Percentiles rank a stretch among this genome's conserved stretches.
Conservation (phyloP, 92 coral and sea anemone species). For the Epizoanthus fatuus region DNA sequence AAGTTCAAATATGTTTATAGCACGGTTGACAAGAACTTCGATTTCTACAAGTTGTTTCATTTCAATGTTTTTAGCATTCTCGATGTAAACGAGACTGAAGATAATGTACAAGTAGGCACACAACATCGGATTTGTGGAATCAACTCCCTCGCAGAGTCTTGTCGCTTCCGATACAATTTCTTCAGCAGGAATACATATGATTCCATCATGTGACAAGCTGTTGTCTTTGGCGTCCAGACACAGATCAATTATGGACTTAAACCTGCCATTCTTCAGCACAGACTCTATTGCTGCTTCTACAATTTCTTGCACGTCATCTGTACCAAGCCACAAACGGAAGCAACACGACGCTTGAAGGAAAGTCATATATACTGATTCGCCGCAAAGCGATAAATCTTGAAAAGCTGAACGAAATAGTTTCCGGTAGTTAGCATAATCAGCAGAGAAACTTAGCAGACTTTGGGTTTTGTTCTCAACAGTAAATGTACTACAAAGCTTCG, state of each 20-base stretch:
- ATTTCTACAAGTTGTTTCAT: not conserved
- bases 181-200: constrained; percentile 18
- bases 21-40: constrained; percentile 24
- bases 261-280: not conserved
- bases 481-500: constrained; percentile 14
- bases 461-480: constrained; percentile 37
- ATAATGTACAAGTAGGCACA: constrained; percentile 10
- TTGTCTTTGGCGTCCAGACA: constrained; percentile 1
- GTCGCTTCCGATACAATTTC: constrained; percentile 39
- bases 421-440: constrained; percentile 32
- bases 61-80: not conserved
- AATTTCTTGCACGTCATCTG: constrained; percentile 3
- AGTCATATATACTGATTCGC: constrained; percentile 24
- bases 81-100: constrained; percentile 14
- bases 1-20: constrained; percentile 11
- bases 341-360: constrained; percentile 16
- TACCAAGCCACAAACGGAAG: constrained; percentile 26
- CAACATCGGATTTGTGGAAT: constrained; percentile 5
- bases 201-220: constrained; percentile 18
- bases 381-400: constrained; percentile 16
- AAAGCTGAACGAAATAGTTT: constrained; percentile 28
- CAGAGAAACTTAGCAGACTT: constrained; percentile 8
- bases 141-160: constrained; percentile 25
- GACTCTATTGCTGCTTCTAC: constrained; percentile 19
- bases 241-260: constrained; percentile 1